Evolutionary conservation across 2,113 vertebrate species (phyloP).

Genomic region (Chunga burmeisteri): DNA sequence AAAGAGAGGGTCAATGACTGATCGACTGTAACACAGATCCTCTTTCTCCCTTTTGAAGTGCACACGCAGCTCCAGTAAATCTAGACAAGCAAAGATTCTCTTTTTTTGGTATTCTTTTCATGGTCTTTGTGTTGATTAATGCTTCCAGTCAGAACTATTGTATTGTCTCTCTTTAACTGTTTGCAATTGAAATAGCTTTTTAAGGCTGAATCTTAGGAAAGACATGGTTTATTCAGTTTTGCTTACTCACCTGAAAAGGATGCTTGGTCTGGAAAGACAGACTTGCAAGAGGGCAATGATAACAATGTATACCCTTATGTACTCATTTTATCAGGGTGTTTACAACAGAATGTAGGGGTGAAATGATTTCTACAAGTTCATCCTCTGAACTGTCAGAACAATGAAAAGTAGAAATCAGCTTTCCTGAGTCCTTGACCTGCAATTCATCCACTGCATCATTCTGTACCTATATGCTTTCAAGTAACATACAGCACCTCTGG

Average conservation of each 20-base stretch:
- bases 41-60: neutral
- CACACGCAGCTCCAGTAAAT: neutral
- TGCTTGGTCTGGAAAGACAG: neutral
- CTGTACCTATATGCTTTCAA: neutral
- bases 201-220: neutral
- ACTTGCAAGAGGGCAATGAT: neutral
- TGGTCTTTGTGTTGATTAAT: neutral
- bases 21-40: neutral
- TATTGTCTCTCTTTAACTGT: neutral
- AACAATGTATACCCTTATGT: neutral
- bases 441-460: neutral
- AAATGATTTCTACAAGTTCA: neutral
- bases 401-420: neutral
- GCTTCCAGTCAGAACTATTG: neutral
- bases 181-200: neutral
- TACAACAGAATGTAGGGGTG: neutral
- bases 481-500: neutral
- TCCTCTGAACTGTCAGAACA: neutral
- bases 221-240: neutral
- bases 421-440: neutral
- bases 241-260: neutral
- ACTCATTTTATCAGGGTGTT: neutral
- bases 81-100: neutral
- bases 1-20: neutral
- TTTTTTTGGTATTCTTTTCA: neutral